phyloP scores from a whole-genome alignment of 2,113 vertebrate genomes.

The Anhinga rufa region DNA sequence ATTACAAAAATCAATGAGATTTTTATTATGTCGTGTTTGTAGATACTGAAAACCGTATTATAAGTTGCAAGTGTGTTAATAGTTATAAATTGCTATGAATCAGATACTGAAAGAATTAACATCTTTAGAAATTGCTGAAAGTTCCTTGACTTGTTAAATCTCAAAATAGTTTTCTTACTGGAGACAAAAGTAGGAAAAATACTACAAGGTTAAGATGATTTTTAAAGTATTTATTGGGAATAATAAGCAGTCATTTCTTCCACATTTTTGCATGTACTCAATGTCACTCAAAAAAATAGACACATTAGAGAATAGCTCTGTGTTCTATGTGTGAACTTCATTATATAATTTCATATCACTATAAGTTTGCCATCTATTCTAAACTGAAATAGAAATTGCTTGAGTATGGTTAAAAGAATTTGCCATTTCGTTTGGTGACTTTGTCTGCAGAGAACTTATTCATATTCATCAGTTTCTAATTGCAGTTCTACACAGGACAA shows the following conservation, averaged over 20 bases:
- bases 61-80: neutral
- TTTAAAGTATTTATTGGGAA: neutral
- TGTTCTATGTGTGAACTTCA: neutral
- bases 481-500: neutral
- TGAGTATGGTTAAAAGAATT: neutral
- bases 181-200: neutral
- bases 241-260: neutral
- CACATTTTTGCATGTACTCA: neutral
- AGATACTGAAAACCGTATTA: neutral
- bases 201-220: neutral
- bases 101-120: neutral
- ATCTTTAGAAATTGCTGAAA: neutral
- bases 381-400: neutral
- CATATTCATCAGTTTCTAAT: neutral
- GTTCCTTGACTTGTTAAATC: neutral
- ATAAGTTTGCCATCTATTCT: neutral
- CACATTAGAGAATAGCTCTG: neutral
- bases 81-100: neutral
- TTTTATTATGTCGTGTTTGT: neutral
- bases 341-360: neutral
- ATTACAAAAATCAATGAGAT: neutral
- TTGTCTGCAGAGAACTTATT: neutral
- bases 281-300: neutral
- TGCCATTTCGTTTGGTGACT: neutral
- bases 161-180: neutral